Evolutionary conservation across 2,113 vertebrate genomes (phyloP).

Genomic region (Platichthys flesus): DNA sequence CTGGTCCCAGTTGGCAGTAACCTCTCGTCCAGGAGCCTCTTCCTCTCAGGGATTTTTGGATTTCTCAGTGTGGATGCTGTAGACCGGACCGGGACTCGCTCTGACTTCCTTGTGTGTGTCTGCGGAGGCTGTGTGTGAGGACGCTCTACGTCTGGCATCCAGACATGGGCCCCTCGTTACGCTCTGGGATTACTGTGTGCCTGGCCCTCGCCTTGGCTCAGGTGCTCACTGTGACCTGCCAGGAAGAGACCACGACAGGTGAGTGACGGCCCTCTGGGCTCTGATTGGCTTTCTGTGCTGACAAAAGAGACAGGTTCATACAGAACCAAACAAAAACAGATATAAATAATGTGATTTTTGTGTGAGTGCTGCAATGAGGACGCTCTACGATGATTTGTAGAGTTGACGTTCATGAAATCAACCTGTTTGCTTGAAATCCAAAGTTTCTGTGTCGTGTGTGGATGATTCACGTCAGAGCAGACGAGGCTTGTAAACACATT

Average conservation of each 20-base stretch:
- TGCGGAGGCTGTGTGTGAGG: conserved; percentile 40
- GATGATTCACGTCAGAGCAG: conserved; percentile 8
- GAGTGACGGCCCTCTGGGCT: conserved; percentile 49
- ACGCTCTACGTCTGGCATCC: conserved; percentile 51
- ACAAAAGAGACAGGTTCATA: conserved; percentile 1
- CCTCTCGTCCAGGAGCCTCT: conserved; percentile 53
- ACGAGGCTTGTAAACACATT: conserved; percentile 15
- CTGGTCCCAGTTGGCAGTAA: conserved; percentile 51
- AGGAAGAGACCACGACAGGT: conserved; percentile 73
- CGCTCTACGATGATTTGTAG: neutral
- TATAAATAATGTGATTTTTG: neutral
- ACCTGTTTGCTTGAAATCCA: too few relatives aligned
- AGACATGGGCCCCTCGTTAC: conserved; percentile 68
- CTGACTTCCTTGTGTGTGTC: conserved; percentile 13
- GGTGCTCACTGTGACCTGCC: conserved; percentile 73
- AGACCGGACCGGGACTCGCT: conserved; percentile 40
- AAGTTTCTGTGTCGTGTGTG: neutral
- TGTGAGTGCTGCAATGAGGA: too few relatives aligned
- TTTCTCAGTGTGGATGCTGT: conserved; percentile 64
- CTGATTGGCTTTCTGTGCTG: conserved; percentile 12
- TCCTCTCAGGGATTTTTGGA: conserved; percentile 67
- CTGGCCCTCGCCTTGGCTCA: conserved; percentile 71
- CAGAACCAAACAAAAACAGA: too few relatives aligned
- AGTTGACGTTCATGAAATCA: neutral
- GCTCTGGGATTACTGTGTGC: conserved; percentile 70